Evolutionary conservation across 2,797 vertebrate genomes (phyloP).

Genomic region (Crax fasciolata): DNA sequence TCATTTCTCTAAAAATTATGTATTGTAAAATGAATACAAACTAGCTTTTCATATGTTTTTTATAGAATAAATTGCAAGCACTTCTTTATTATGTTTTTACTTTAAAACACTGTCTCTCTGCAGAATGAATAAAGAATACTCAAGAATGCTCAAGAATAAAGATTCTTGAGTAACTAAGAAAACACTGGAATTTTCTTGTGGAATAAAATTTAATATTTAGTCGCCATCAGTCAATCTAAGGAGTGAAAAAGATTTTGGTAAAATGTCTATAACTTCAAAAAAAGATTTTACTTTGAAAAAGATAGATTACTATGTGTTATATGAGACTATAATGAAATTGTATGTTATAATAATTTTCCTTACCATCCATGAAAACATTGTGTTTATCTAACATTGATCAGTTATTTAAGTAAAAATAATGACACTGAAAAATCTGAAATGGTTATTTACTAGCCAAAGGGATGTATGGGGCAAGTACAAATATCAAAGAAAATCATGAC

Average conservation of each 20-base stretch:
- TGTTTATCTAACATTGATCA: not conserved
- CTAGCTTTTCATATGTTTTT: not conserved
- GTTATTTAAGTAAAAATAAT: not conserved
- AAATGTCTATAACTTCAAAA: not conserved
- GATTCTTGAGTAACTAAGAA: not conserved
- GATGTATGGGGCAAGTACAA: not conserved
- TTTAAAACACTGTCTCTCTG: not conserved
- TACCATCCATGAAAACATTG: not conserved
- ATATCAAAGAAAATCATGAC: not conserved
- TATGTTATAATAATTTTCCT: not conserved
- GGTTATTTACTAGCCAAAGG: not conserved
- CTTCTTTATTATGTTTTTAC: not conserved
- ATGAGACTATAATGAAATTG: not conserved
- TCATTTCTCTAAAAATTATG: conserved; percentile 5
- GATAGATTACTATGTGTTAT: not conserved
- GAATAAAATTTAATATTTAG: not conserved
- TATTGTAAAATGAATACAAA: not conserved
- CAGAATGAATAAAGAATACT: not conserved
- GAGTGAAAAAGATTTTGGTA: not conserved
- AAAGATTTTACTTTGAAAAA: not conserved
- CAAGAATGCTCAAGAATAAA: not conserved
- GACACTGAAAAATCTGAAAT: not conserved
- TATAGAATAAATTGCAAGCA: not conserved
- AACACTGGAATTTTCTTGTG: not conserved
- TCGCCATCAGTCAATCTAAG: not conserved